phyloP scores from a whole-genome alignment of 2,113 vertebrate species.

The Spermophilus dauricus region DNA sequence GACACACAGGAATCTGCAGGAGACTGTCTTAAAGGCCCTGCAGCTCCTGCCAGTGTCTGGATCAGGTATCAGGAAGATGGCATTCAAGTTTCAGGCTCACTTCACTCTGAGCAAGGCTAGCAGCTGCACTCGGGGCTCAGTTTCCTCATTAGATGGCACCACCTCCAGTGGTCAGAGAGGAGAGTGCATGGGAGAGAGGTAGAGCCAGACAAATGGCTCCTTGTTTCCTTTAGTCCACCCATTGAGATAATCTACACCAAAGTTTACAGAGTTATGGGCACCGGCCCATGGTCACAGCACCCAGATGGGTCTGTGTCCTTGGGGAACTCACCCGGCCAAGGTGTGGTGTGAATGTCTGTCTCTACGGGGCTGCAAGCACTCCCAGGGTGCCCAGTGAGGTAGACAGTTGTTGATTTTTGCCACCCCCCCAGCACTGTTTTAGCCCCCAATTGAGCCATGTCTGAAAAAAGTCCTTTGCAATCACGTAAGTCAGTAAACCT shows the following conservation, averaged over 20 bases:
- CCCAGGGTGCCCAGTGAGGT: not conserved
- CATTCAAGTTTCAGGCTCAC: not conserved
- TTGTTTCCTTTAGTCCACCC: not conserved
- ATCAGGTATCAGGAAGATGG: not conserved
- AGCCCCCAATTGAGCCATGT: not conserved
- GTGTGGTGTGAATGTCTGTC: no score
- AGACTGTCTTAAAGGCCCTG: not conserved
- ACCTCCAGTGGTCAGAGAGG: not conserved
- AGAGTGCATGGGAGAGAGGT: not conserved
- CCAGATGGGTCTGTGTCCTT: not conserved
- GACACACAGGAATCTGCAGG: not conserved
- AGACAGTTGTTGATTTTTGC: not conserved
- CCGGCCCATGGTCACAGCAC: fast-evolving
- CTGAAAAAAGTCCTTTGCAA: not conserved
- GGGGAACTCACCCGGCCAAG: not conserved
- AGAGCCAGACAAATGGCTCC: not conserved
- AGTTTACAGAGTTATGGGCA: fast-evolving
- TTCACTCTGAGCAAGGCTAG: not conserved
- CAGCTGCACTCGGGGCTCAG: not conserved
- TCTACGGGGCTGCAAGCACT: fast-evolving
- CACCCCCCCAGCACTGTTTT: no score
- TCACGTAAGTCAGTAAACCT: not conserved
- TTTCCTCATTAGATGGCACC: fast-evolving
- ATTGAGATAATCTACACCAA: no score
- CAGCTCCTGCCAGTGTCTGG: fast-evolving